Conservation (phyloP, 2,797 vertebrate genomes). For the Calcarius lapponicus region DNA sequence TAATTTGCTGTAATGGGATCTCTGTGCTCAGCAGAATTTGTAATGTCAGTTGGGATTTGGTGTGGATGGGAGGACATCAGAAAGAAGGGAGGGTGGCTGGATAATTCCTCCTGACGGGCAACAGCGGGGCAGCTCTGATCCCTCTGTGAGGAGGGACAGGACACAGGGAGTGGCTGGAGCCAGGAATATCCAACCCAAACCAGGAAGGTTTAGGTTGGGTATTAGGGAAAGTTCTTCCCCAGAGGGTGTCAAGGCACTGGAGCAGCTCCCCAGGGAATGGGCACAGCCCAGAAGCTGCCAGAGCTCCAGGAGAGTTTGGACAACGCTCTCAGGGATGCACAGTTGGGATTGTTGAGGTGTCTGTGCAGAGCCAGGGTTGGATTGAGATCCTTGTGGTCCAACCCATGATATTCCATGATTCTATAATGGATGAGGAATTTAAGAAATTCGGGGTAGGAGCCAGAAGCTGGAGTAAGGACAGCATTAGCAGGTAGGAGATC, state of each 20-base stretch:
- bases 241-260: neutral
- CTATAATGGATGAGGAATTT: neutral
- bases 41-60: neutral
- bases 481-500: neutral
- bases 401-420: neutral
- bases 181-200: too few relatives aligned
- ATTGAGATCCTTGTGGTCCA: neutral
- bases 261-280: neutral
- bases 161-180: neutral
- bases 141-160: neutral
- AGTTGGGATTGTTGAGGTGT: neutral
- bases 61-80: rapidly evolving
- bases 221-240: neutral
- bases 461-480: neutral
- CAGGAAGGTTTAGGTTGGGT: neutral
- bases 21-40: neutral
- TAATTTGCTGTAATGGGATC: neutral
- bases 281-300: rapidly evolving
- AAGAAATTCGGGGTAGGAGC: neutral
- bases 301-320: neutral
- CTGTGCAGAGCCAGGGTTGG: neutral
- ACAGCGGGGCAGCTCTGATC: neutral
- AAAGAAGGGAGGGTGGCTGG: neutral
- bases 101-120: neutral
- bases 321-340: rapidly evolving